These are phyloP conservation scores for Cheumatopsyche charites DNA, from an alignment of 1,140 invertebrate species.

Conservation along the genomic window DNA sequence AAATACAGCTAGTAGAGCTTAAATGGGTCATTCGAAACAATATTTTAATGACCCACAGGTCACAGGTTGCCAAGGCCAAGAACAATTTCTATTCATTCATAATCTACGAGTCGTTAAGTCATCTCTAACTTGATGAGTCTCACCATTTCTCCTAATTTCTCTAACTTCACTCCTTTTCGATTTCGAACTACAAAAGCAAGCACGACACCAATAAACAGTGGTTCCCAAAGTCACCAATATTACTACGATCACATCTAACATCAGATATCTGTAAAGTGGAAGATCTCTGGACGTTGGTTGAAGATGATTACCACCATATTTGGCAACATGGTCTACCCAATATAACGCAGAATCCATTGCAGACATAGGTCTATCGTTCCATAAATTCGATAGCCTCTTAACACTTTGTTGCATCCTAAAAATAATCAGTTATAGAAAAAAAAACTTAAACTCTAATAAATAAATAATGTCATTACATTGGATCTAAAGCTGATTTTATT, in stretches of 20 bases:
- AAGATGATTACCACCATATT: slow-evolving; percentile 64
- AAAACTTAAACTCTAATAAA: background rate
- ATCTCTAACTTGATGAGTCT: no score
- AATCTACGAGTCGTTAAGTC: no score
- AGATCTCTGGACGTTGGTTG: slow-evolving; percentile 52
- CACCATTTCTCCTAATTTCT: no score
- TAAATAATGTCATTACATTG: slow-evolving; percentile 56
- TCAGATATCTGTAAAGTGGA: slow-evolving; percentile 52
- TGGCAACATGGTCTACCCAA: slow-evolving; percentile 72
- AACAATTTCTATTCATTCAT: no score
- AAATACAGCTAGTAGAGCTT: no score
- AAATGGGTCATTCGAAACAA: no score
- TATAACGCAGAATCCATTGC: slow-evolving; percentile 69
- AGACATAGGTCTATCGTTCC: slow-evolving; percentile 65
- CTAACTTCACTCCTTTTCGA: no score
- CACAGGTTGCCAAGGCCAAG: no score
- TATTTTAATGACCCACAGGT: no score
- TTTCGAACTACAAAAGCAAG: no score
- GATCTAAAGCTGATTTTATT: slow-evolving; percentile 61
- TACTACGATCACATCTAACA: slow-evolving; percentile 20
- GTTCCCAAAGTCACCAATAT: background rate
- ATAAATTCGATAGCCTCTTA: slow-evolving; percentile 62
- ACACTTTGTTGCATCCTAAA: slow-evolving; percentile 50
- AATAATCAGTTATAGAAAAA: background rate
- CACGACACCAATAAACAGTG: background rate